Percentiles rank a stretch among this genome's conserved stretches.
Conservation (phyloP, 2,113 vertebrate species). For the Scomber colias region DNA sequence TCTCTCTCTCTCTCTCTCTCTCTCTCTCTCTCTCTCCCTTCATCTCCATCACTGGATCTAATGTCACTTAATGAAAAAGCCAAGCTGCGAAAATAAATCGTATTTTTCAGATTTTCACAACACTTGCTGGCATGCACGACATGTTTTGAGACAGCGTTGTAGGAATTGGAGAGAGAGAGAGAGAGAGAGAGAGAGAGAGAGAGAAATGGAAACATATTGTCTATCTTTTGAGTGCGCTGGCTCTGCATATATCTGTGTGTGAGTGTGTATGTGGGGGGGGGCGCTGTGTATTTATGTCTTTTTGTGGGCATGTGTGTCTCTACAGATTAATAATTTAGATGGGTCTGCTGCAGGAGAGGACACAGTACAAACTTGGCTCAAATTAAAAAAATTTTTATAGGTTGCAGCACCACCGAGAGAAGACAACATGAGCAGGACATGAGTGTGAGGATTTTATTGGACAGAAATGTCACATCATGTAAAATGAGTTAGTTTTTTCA, state of each 20-base stretch:
- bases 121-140: constrained; percentile 2
- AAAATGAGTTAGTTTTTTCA: constrained; percentile 5
- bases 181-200: not conserved
- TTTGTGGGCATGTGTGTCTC: constrained; percentile 11
- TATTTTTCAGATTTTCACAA: constrained; percentile 44
- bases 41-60: constrained; percentile 54
- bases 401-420: constrained; percentile 20
- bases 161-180: constrained; percentile 21
- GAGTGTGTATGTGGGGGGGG: not conserved
- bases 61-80: constrained; percentile 40
- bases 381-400: not conserved
- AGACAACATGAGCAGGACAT: constrained; percentile 29
- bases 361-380: constrained; percentile 40
- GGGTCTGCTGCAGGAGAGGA: constrained; percentile 42
- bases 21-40: constrained; percentile 30
- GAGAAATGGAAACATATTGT: not conserved
- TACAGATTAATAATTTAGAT: constrained; percentile 67
- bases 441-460: constrained; percentile 12
- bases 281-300: not conserved
- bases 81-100: constrained; percentile 28
- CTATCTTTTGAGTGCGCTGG: not conserved
- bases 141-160: not conserved
- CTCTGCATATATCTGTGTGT: not conserved
- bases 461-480: constrained; percentile 35
- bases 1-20: constrained; percentile 9